phyloP scores from a whole-genome alignment of 2,113 vertebrate genomes.

The Crotophaga sulcirostris region DNA sequence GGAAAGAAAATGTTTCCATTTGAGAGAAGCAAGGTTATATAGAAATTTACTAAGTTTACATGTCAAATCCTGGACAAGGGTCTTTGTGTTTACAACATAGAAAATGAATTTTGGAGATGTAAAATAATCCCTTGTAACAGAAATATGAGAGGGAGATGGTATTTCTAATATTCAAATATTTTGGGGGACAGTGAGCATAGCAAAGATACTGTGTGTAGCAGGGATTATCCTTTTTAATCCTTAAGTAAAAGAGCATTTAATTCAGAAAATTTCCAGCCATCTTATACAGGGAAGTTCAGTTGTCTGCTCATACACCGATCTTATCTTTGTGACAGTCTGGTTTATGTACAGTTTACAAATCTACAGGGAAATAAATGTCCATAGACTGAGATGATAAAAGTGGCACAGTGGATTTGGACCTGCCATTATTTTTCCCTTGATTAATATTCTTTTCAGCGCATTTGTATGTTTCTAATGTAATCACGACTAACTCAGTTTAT shows the following conservation, averaged over 20 bases:
- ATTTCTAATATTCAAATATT: neutral
- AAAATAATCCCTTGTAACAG: neutral
- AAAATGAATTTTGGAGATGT: neutral
- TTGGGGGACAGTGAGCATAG: neutral
- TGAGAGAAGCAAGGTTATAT: neutral
- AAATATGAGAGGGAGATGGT: neutral
- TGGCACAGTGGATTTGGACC: neutral
- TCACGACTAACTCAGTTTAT: neutral
- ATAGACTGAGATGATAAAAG: neutral
- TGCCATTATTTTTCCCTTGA: neutral
- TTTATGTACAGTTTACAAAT: neutral
- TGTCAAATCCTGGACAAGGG: neutral
- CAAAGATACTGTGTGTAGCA: neutral
- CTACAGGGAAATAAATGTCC: neutral
- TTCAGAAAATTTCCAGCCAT: neutral
- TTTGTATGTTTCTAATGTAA: neutral
- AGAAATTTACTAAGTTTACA: neutral
- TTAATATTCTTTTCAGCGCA: neutral
- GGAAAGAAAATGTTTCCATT: neutral
- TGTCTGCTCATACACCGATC: neutral
- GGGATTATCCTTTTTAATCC: neutral
- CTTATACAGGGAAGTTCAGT: neutral
- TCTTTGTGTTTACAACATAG: neutral
- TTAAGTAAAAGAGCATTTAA: neutral
- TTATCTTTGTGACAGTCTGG: neutral